Evolutionary conservation across 2,113 vertebrate species (phyloP), one percentile per base, ranked within the genome.

Genomic region (Myotis lucifugus): DNA sequence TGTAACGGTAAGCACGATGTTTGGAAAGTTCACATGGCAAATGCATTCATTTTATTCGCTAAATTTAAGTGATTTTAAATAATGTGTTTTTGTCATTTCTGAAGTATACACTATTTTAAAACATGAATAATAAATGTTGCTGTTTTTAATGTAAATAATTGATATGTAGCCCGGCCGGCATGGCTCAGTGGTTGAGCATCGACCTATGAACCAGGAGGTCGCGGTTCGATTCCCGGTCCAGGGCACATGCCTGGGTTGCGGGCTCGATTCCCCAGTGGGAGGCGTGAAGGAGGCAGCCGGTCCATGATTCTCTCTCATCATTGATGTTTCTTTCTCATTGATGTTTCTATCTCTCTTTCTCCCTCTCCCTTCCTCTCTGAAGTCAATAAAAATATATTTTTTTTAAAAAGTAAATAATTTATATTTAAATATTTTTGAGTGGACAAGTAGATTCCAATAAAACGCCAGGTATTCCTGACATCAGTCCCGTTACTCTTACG

Each of bases 1-100:
- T 99, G 99, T 95, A 99, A 98, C 50, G 99, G 99, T 99, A 98
- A 98, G 98, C 95, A 32, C 3, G 15, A n/a, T 8, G 25, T n/a
- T 11, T 0, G 27, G 78, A 19, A 67, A 87, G 4, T 50, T 42
- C 13, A 34, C 0, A 5, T 6, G 67, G 79, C 32, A 72, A 11
- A 52, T 4, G 14, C 6, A 0, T 12, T 59, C 6, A 40, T 29
- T 40, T 74, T 29, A 46, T 52, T 84, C 59, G 77, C 40, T 88
- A 42, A n/a, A n/a, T n/a, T n/a, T n/a, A n/a, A n/a, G n/a, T n/a
- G n/a, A 64, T 72, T 89, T 89, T 93, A 23, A 81, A 42, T 61
- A 19, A 1, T 15, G 15, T 61, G 10, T 54, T 50, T n/a, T 85
- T 88, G 1, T 78, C 17, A 74, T 61, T 34, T 61, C 42, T 5